A percentile compares a stretch with the other conserved stretches of the same genome.
phyloP scores from a whole-genome alignment of 2,113 vertebrate genomes.

The Pachycephala philippinensis region DNA sequence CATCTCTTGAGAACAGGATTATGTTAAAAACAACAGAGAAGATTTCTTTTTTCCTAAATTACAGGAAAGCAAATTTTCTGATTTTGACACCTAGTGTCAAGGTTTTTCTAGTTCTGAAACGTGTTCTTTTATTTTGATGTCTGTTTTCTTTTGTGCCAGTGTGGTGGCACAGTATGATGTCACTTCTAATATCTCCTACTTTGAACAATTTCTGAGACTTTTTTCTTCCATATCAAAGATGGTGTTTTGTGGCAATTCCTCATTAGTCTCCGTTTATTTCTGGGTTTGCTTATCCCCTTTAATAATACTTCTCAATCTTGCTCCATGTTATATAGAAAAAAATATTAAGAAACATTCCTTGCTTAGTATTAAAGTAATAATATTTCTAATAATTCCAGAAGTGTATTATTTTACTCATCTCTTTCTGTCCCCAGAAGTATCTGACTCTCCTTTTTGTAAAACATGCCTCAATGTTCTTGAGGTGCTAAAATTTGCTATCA shows the following conservation, averaged over 20 bases:
- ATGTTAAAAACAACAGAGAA: neutral
- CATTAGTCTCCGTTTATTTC: neutral
- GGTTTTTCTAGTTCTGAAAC: neutral
- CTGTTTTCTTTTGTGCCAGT: neutral
- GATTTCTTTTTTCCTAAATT: neutral
- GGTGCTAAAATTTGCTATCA: neutral
- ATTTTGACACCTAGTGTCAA: neutral
- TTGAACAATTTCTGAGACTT: neutral
- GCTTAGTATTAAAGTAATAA: neutral
- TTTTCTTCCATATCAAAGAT: neutral
- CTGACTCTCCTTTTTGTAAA: neutral
- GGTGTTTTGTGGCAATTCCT: neutral
- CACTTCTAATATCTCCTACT: neutral
- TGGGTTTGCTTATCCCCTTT: neutral
- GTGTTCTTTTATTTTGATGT: neutral
- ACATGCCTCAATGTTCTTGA: neutral
- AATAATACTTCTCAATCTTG: neutral
- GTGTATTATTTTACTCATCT: neutral
- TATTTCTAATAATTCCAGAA: neutral
- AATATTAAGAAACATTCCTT: neutral
- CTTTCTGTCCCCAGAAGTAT: neutral
- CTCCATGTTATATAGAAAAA: neutral
- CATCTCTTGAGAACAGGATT: neutral
- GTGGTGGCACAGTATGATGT: neutral
- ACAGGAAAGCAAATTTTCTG: neutral